Base-by-base conservation (phyloP, 2,888 invertebrate genomes). In the Lydus trimaculatus region DNA sequence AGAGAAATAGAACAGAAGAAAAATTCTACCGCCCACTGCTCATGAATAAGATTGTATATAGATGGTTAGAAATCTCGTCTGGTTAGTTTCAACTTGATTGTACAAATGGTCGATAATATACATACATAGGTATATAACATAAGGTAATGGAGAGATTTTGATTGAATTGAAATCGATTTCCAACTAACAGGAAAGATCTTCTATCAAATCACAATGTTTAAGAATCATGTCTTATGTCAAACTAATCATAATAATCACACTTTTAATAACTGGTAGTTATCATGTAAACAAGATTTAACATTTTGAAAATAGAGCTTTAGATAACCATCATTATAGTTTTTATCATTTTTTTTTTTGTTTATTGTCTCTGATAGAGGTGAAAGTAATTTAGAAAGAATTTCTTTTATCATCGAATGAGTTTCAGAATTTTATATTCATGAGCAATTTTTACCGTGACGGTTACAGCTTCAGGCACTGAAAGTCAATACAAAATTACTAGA, bases 171-270 rank as follows among this genome's bases (percentile, higher is more conserved):
- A 48, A 48, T 48, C 20, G 20, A 48, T 48, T 48, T 48, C 3
- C 48, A 48, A 48, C 8, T 11, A 48, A 48, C 20, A 20, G 20
- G 20, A 23, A 20, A 11, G 48, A 43, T 43, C 4, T 17, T 69
- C 63, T 52, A 66, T 69, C 66, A 66, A 66, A 61, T 33, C 36
- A 8, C 60, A 15, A 68, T n/a, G 64, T 39, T 56, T 43, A 64
- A 63, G 67, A 73, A 71, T 69, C 70, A 63, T 72, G 70, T 72
- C 48, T 23, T 61, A 72, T 69, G 73, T 72, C 72, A 72, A 72
- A 67, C 70, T 65, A 70, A 72, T 73, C 70, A 70, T 66, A 63
- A 33, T 72, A 72, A 72, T 72, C 67, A 58, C 68, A 70, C 65
- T 72, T 72, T 73, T 72, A 72, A 73, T 73, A 48, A 48, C 48